Conservation (phyloP, 2,888 invertebrate genomes). For the Drosophila rubida region DNA sequence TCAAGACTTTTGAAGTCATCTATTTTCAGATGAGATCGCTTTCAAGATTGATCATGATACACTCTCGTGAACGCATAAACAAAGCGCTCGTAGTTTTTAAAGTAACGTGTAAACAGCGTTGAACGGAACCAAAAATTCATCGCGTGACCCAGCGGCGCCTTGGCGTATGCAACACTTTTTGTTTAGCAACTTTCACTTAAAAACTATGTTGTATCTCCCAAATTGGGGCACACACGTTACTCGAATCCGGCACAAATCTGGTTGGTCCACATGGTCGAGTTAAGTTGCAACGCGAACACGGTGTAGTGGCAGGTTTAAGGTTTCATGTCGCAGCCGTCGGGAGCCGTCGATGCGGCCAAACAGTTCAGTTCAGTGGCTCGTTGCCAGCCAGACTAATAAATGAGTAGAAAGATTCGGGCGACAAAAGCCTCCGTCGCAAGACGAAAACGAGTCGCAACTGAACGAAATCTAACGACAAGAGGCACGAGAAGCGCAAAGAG, state of each 20-base stretch:
- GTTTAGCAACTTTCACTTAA: conserved; percentile 41
- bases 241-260: neutral
- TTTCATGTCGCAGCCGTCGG: conserved; percentile 18
- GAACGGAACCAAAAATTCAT: neutral
- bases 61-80: neutral
- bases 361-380: conserved; percentile 43
- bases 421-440: conserved; percentile 43
- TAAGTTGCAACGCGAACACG: neutral
- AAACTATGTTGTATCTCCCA: neutral
- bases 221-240: conserved; percentile 1
- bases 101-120: conserved; percentile 2
- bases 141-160: conserved; percentile 26
- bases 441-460: conserved; percentile 44
- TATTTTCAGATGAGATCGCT: neutral
- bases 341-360: conserved; percentile 31
- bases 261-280: conserved; percentile 29
- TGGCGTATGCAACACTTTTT: conserved; percentile 33
- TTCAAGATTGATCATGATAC: neutral
- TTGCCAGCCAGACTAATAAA: conserved; percentile 66
- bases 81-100: neutral
- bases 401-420: conserved; percentile 49
- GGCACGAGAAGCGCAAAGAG: conserved; percentile 7
- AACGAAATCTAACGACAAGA: conserved; percentile 37
- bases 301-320: neutral
- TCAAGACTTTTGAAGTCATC: no score